Evolutionary conservation across 92 coral and sea anemone species (phyloP), one percentile per base, ranked within the genome.

Genomic region (Montipora capitata): DNA sequence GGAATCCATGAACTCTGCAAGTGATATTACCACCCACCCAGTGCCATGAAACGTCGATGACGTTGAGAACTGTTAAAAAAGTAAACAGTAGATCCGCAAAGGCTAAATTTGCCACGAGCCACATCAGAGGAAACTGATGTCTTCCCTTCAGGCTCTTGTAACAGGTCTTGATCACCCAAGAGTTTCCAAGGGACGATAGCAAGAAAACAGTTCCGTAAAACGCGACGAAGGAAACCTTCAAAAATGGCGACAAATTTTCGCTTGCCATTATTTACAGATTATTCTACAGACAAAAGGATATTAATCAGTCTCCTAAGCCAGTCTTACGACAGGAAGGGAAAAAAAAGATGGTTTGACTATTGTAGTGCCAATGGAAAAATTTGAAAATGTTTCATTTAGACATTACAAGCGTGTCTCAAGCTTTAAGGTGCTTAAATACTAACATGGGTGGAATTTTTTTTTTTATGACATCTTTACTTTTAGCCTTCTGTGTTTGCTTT

Each of bases 21-120:
- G 78, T 74, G 78, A 20, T 35, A 13, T 88, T 18, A 3, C 92
- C 87, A 5, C 92, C 92, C 11, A 74, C 57, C 92, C 92, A 88
- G 16, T 17, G 82, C 62, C 81, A 69, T n/a, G 65, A 40, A 51
- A 74, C 74, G 51, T 71, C 72, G 18, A 76, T 15, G n/a, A 10
- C 3, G 63, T 74, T 65, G 10, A 88, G 82, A 74, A 81, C 10
- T 5, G 92, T 65, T 38, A 81, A 68, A 54, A 81, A 11, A 3
- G 87, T 88, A 75, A 88, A 88, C 16, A 64, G 51, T 39, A 81
- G 86, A 88, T 88, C 92, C n/a, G 92, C 82, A 5, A 81, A 39
- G 15, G 92, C 92, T 52, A 88, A 76, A 13, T 75, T 88, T 41
- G 82, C 87, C 35, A 88, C 61, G 1, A 80, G 61, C 82, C 81